Evolutionary conservation across 2,888 invertebrate species (phyloP).

Genomic region (Dryobota labecula): DNA sequence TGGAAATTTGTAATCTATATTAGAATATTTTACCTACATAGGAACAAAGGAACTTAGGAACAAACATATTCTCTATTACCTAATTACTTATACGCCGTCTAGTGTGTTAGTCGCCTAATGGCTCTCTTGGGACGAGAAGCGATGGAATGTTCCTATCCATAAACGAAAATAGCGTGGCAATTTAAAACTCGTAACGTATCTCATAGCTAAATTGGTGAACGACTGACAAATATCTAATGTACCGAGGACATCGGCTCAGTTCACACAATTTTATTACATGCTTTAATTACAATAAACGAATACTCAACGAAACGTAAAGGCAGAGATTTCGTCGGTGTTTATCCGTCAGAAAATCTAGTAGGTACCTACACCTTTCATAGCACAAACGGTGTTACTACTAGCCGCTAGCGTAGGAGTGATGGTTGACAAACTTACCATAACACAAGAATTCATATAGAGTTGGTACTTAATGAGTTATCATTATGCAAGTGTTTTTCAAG

Average conservation of each 20-base stretch:
- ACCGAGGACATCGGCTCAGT: constrained; percentile 18
- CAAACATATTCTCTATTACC: not conserved
- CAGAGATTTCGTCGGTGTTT: constrained; percentile 1
- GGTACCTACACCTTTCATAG: not conserved
- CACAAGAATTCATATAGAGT: not conserved
- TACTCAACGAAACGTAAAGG: not conserved
- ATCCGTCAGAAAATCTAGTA: not conserved
- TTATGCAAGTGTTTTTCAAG: constrained; percentile 12
- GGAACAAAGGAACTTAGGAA: not conserved
- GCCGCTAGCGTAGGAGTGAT: not conserved
- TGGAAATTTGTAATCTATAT: not conserved
- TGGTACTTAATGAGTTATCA: not conserved
- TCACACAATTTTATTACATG: constrained; percentile 20
- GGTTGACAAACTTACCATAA: not conserved
- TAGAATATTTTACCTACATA: not conserved
- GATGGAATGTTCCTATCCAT: constrained; percentile 42
- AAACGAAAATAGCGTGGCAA: constrained; percentile 38
- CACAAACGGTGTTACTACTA: not conserved
- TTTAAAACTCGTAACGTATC: constrained; percentile 49
- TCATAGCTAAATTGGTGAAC: constrained; percentile 35
- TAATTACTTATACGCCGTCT: not conserved
- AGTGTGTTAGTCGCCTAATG: constrained; percentile 10
- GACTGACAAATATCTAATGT: constrained; percentile 16
- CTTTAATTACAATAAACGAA: constrained; percentile 10
- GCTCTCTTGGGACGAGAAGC: constrained; percentile 12